Conservation (phyloP, 2,888 invertebrate species). For the Caenorhabditis sp. region DNA sequence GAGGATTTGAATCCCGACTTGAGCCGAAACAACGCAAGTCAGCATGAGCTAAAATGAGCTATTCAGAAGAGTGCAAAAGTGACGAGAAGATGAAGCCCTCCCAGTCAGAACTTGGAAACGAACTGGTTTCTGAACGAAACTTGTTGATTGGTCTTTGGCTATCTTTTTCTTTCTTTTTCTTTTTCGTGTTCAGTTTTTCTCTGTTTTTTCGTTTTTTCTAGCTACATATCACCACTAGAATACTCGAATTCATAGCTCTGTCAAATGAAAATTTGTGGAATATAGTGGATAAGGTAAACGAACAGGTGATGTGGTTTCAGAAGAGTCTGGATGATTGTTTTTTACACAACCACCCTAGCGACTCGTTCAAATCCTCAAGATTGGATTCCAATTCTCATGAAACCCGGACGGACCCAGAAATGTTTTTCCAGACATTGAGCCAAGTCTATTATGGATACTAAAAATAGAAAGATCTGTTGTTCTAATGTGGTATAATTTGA, state of each 20-base stretch:
- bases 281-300: background rate
- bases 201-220: background rate
- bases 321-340: slow-evolving; percentile 22
- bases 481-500: background rate
- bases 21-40: slow-evolving; percentile 25
- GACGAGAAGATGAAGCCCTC: slow-evolving; percentile 20
- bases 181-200: too few species aligned
- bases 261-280: background rate
- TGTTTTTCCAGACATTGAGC: slow-evolving; percentile 24
- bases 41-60: slow-evolving; percentile 34
- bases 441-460: slow-evolving; percentile 32
- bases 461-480: slow-evolving; percentile 33
- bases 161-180: background rate
- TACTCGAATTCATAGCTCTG: background rate
- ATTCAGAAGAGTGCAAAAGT: slow-evolving; percentile 20
- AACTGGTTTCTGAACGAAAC: slow-evolving; percentile 20
- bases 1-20: slow-evolving; percentile 27
- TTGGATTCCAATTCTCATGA: background rate
- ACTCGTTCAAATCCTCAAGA: too few species aligned
- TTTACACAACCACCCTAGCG: background rate
- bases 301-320: background rate
- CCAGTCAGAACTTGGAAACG: background rate
- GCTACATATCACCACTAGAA: background rate
- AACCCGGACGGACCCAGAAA: slow-evolving; percentile 17
- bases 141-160: background rate